Percentiles rank a stretch among this genome's conserved stretches.
phyloP scores from a whole-genome alignment of 2,113 vertebrate species.

The Colistium nudipinnis region DNA sequence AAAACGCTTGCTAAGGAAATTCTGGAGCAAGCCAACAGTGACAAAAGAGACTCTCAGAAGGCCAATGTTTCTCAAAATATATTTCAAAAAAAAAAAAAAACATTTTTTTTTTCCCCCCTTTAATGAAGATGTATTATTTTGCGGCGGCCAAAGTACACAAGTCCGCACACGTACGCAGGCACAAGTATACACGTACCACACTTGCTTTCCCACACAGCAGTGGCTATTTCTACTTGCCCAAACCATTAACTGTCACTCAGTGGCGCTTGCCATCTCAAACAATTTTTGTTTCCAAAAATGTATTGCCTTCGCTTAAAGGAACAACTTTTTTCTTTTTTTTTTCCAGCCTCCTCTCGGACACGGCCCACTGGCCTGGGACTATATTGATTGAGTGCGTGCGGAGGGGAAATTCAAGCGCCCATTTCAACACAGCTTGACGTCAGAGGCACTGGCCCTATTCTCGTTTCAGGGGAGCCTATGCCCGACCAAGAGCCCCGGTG shows the following conservation, averaged over 20 bases:
- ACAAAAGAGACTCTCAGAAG: conserved; percentile 75
- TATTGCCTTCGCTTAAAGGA: conserved; percentile 32
- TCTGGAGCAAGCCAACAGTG: conserved; percentile 72
- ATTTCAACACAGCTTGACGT: conserved; percentile 65
- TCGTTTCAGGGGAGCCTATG: conserved; percentile 48
- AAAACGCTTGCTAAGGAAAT: conserved; percentile 63
- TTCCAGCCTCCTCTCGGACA: conserved; percentile 26
- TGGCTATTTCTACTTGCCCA: conserved; percentile 58
- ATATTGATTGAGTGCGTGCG: conserved; percentile 36
- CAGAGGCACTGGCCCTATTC: conserved; percentile 64
- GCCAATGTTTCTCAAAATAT: conserved; percentile 66
- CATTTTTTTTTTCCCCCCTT: conserved; percentile 39
- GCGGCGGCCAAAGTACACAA: conserved; percentile 75
- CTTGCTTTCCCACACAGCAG: conserved; percentile 69
- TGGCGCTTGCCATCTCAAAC: conserved; percentile 60
- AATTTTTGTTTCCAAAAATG: conserved; percentile 23
- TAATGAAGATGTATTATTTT: conserved; percentile 52
- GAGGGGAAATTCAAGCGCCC: no score
- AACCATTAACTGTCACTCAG: conserved; percentile 61
- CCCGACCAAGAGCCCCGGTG: conserved; percentile 49
- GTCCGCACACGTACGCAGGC: conserved; percentile 53
- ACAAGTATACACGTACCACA: conserved; percentile 33
- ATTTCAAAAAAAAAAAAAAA: no score
- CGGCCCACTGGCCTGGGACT: conserved; percentile 32
- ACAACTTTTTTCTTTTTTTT: conserved; percentile 38